Evolutionary conservation across 2,888 invertebrate species (phyloP), one percentile per base, ranked within the genome.

Genomic region (Mimas tiliae): DNA sequence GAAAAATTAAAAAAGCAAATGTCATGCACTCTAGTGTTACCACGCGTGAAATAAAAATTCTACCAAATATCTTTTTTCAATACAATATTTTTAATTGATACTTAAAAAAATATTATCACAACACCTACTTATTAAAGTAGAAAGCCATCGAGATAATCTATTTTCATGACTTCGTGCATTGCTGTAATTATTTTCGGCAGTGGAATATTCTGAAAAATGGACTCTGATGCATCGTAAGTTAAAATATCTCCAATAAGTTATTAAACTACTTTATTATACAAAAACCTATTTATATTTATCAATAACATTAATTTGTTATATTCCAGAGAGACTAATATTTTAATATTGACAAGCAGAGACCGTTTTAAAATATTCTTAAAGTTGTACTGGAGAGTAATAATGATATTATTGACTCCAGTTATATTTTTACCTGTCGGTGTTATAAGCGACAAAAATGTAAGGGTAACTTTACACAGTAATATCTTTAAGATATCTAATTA

Each of bases 241-340:
- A 48, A 16, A 52, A 27, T 38, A 6, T 11, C 14, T 21, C 45
- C 6, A 64, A n/a, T n/a, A 52, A 12, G 51, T 34, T 6, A 34
- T 42, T 62, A 19, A 34, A 63, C 12, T 14, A 42, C n/a, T 63
- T 33, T 9, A 7, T 27, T n/a, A 48, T 16, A 9, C 21, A 11
- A 14, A 33, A 16, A 48, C 21, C n/a, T 48, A 14, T 38, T 34
- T 9, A 19, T 19, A 34, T n/a, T 27, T 47, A 3, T 3, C 1
- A 21, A 19, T 7, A 33, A 16, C 19, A 14, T 27, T 65, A 48
- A 55, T 58, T 66, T 52, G 63, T 65, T 71, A 38, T 65, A 69
- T 83, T 80, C 38, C 82, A 91, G 91, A 2, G 87, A 86, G 69
- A 77, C 80, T 1, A 87, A 88, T 74, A 70, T 88, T 9, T 74